Base-by-base conservation (phyloP, 2,888 invertebrate species). In the Achlya flavicornis region DNA sequence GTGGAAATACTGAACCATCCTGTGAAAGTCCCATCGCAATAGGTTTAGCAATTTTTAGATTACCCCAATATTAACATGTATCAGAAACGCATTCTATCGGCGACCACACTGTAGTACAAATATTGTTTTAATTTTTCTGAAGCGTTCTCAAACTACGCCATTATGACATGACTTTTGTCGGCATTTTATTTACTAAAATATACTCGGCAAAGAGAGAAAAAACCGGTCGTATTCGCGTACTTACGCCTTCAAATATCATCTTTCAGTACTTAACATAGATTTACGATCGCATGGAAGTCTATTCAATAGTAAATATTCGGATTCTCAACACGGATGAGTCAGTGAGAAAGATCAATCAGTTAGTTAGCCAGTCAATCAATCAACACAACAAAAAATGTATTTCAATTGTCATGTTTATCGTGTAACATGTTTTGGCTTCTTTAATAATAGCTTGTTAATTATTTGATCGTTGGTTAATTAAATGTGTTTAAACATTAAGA, bases 341-440 rank as follows among this genome's bases (percentile, higher is more conserved):
- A 41, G 60, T 60, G 60, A 43, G 43, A 43, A 43, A 26, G 41
- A 60, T 60, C 60, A 26, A 60, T 60, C 43, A 60, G 41, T n/a
- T 53, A 53, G 53, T 53, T 53, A 53, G 53, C 12, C 60, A 43
- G 60, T 60, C 60, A 60, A 19, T 60, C 60, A 60, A 60, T 26
- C 41, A 60, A 14, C 60, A 26, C 5, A 60, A 60, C 60, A 60
- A 60, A 60, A 60, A 60, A 26, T 43, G 16, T 53, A 26, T 19
- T 60, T 14, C 60, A 43, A 19, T 59, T 38, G 41, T 60, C 43
- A 26, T 26, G 60, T 53, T 60, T 60, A 60, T 60, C 7, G 19
- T 60, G 10, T 53, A 53, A 19, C 53, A n/a, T 41, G 1, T 43
- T 41, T 60, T 14, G 41, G 19, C 38, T 38, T 59, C 38, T 58